A percentile compares a stretch with the other conserved stretches of the same genome.
phyloP scores from a whole-genome alignment of 2,797 vertebrate genomes.

The Allobates femoralis region DNA sequence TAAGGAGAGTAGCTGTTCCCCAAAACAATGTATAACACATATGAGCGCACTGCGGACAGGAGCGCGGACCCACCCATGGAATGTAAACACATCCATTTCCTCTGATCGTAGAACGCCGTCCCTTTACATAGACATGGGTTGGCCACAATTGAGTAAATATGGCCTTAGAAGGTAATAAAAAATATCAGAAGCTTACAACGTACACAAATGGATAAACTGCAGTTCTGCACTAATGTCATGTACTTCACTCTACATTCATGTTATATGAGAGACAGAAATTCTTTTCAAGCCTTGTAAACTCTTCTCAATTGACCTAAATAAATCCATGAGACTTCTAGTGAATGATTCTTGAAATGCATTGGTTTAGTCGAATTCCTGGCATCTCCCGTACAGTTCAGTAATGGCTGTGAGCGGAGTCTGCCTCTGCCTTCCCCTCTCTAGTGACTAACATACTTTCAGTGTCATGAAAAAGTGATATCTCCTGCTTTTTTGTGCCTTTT shows the following conservation, averaged over 20 bases:
- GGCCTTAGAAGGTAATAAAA: not conserved
- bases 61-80: no score
- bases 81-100: no score
- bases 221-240: not conserved
- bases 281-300: not conserved
- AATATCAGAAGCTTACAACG: not conserved
- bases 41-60: no score
- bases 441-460: conserved; percentile 25
- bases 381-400: not conserved
- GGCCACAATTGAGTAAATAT: no score
- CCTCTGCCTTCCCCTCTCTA: conserved; percentile 27
- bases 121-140: no score
- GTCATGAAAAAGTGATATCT: conserved; percentile 21
- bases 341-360: conserved; percentile 17
- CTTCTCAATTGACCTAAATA: not conserved
- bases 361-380: conserved; percentile 30
- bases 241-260: not conserved
- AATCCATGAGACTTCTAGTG: not conserved
- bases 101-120: no score
- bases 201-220: not conserved
- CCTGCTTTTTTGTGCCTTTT: conserved; percentile 41
- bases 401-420: conserved; percentile 19
- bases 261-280: not conserved
- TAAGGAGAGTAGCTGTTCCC: no score
- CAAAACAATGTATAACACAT: no score